Percentiles rank a stretch among this genome's conserved stretches.
phyloP scores from a whole-genome alignment of 1,140 invertebrate species.

The Papilio dardanus region DNA sequence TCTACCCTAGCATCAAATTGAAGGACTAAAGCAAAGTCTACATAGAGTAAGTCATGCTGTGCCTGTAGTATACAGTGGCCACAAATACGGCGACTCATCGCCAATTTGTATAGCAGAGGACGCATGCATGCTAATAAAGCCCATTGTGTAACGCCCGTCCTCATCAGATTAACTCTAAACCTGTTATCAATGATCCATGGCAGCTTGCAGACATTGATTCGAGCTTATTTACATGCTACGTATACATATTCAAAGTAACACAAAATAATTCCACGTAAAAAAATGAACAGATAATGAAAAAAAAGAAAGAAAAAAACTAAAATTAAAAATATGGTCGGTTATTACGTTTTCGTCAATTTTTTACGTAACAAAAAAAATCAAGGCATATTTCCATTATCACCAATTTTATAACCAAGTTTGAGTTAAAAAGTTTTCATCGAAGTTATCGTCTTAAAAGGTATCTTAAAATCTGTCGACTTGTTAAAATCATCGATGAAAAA shows the following conservation, averaged over 20 bases:
- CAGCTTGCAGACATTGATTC: constrained; percentile 42
- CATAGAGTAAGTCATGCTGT: not conserved
- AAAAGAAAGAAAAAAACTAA: too few relatives aligned
- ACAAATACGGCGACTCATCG: constrained; percentile 50
- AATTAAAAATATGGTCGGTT: too few relatives aligned
- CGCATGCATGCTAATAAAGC: constrained; percentile 69
- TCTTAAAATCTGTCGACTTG: not conserved
- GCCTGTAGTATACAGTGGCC: not conserved
- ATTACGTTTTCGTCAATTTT: too few relatives aligned
- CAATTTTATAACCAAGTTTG: not conserved
- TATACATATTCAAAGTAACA: not conserved
- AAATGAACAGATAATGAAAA: too few relatives aligned
- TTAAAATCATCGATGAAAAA: not conserved
- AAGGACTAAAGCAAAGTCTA: not conserved
- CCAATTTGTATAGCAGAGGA: constrained; percentile 62
- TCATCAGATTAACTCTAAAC: constrained; percentile 57
- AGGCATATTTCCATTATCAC: not conserved
- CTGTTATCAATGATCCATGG: not conserved
- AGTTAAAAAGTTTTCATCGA: not conserved
- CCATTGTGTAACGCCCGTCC: constrained; percentile 60
- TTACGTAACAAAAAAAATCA: not conserved
- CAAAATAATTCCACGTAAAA: not conserved
- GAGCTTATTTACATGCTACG: constrained; percentile 15
- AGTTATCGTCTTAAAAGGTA: too few relatives aligned
- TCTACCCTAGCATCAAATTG: too few relatives aligned